A percentile compares a stretch with the other conserved stretches of the same genome.
Conservation (phyloP, 2,797 vertebrate species). For the Eupleurogrammus muticus region DNA sequence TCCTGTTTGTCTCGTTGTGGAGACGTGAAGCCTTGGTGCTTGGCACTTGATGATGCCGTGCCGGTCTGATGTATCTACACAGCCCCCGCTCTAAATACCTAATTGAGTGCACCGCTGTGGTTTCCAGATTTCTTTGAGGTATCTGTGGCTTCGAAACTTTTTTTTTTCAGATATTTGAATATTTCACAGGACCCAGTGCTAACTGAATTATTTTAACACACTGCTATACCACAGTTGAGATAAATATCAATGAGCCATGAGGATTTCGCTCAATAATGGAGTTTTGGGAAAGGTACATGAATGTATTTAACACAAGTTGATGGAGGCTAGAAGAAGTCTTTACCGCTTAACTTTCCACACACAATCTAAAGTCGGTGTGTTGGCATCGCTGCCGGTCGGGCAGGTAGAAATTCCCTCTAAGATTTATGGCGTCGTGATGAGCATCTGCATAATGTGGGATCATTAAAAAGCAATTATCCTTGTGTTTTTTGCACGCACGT, state of each 20-base stretch:
- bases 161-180: conserved; percentile 35
- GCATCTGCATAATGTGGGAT: conserved; percentile 86
- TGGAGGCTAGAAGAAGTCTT: conserved; percentile 7
- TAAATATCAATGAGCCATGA: conserved; percentile 17
- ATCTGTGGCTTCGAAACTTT: conserved; percentile 15
- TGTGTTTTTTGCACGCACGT: conserved; percentile 45
- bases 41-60: too few species aligned
- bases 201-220: conserved; percentile 38
- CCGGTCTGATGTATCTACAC: conserved; percentile 32
- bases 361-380: conserved; percentile 43
- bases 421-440: conserved; percentile 80
- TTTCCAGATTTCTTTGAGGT: conserved; percentile 39
- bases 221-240: conserved; percentile 12
- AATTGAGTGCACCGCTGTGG: conserved; percentile 46
- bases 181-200: conserved; percentile 28
- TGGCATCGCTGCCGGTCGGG: conserved; percentile 66
- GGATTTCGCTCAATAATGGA: background rate
- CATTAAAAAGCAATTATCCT: conserved; percentile 86
- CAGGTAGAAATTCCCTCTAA: conserved; percentile 70
- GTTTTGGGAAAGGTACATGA: background rate
- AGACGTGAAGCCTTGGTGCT: too few species aligned
- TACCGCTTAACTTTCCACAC: conserved; percentile 26
- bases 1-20: conserved; percentile 48
- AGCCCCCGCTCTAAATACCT: conserved; percentile 30
- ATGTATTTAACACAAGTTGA: conserved; percentile 1